Evolutionary conservation across 1,140 invertebrate species (phyloP).

Genomic region (Drosophila nigromelanica): DNA sequence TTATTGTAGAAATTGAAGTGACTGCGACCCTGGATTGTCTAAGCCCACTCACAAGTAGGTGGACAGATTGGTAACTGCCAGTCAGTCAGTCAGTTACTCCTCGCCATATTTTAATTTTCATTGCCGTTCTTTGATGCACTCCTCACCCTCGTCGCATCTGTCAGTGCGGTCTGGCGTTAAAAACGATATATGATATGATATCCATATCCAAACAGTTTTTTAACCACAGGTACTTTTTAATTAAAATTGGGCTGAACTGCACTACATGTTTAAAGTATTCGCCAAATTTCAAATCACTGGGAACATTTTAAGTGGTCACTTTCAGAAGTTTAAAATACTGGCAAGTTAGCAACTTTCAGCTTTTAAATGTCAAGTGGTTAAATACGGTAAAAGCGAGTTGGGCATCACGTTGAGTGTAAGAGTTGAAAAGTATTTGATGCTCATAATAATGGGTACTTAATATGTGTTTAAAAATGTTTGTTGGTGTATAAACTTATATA

Average conservation of each 20-base stretch:
- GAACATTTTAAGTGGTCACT: not conserved
- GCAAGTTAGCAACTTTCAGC: not conserved
- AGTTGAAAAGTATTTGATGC: not conserved
- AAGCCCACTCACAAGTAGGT: not conserved
- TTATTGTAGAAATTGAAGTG: constrained; percentile 10
- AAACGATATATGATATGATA: constrained; percentile 18
- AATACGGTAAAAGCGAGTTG: not conserved
- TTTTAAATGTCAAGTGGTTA: not conserved
- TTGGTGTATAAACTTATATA: too few species aligned
- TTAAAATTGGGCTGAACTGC: constrained; percentile 16
- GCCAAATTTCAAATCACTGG: not conserved
- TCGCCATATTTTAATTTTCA: constrained; percentile 6
- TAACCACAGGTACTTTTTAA: constrained; percentile 27
- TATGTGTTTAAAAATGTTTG: too few species aligned
- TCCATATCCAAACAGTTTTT: constrained; percentile 15
- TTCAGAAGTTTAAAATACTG: not conserved
- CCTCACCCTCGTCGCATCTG: constrained; percentile 5
- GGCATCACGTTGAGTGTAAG: not conserved
- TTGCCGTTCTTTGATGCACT: not conserved
- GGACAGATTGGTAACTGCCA: constrained; percentile 27
- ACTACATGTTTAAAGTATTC: not conserved
- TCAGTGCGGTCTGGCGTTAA: constrained; percentile 23
- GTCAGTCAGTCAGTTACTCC: not conserved
- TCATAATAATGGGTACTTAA: too few species aligned
- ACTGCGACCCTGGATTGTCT: not conserved